Conservation (phyloP, 2,797 vertebrate species). For the Alosa sapidissima region DNA sequence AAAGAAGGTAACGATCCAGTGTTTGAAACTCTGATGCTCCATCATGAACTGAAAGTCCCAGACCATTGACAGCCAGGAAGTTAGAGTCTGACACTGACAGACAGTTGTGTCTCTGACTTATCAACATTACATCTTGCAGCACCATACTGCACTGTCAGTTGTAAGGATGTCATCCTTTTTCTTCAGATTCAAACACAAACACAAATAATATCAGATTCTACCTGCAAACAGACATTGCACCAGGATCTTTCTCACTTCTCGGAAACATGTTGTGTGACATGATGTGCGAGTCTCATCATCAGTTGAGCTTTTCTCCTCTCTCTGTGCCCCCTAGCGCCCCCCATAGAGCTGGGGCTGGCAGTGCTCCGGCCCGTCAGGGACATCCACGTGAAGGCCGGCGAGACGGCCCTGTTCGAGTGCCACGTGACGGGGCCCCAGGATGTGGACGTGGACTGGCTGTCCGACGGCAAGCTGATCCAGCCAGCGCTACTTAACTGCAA, state of each 20-base stretch:
- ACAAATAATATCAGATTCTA: background rate
- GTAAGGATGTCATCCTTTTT: background rate
- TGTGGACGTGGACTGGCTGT: constrained; percentile 96
- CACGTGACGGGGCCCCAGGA: constrained; percentile 84
- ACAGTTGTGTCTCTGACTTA: background rate
- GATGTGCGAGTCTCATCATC: background rate
- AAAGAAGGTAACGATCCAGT: background rate
- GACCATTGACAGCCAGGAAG: background rate
- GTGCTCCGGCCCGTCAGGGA: constrained; percentile 86
- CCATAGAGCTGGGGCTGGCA: constrained; percentile 76
- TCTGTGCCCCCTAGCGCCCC: constrained; percentile 67
- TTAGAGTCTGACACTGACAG: background rate
- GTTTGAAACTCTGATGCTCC: background rate
- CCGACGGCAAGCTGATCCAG: constrained; percentile 92
- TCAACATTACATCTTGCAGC: background rate
- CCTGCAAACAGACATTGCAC: background rate
- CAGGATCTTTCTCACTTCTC: background rate
- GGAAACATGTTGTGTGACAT: background rate
- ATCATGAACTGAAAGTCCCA: background rate
- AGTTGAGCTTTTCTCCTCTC: background rate
- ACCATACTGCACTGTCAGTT: background rate
- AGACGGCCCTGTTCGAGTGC: constrained; percentile 93
- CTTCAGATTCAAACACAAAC: background rate
- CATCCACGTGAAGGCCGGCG: constrained; percentile 89
- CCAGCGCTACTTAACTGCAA: constrained; percentile 97